Evolutionary conservation across 2,113 vertebrate genomes (phyloP).

Genomic region (Pitta sordida): DNA sequence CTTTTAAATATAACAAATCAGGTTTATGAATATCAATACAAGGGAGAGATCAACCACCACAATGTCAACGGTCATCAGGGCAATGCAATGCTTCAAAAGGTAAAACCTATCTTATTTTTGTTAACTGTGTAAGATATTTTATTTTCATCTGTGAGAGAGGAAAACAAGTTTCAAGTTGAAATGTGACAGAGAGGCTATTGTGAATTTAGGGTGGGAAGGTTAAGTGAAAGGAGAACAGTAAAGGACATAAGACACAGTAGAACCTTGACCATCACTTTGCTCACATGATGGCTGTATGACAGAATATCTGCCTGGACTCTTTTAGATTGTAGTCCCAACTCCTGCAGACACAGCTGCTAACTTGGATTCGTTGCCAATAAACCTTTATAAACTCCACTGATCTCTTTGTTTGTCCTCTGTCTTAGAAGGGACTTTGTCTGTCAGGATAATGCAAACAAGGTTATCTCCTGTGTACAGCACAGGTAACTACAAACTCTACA

Average conservation of each 20-base stretch:
- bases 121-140: neutral
- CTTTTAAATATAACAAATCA: constrained; percentile 76
- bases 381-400: neutral
- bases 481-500: neutral
- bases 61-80: constrained; percentile 69
- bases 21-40: constrained; percentile 75
- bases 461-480: neutral
- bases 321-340: neutral
- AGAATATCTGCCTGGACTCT: neutral
- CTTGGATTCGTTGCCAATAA: neutral
- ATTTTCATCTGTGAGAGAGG: neutral
- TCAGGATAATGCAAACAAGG: neutral
- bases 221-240: neutral
- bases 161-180: neutral
- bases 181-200: neutral
- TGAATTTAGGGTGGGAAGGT: neutral
- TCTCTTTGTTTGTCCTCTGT: neutral
- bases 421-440: neutral
- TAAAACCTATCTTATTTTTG: constrained; percentile 38
- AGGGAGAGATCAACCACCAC: constrained; percentile 71
- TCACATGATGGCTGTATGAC: neutral
- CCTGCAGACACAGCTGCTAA: neutral
- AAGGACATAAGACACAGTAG: neutral
- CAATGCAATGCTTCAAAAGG: constrained; percentile 73
- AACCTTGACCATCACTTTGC: neutral